A percentile compares a stretch with the other conserved stretches of the same genome.
These are phyloP conservation scores for Ormyrus rosae DNA, from an alignment of 2,888 invertebrate genomes.

Conservation along the genomic window DNA sequence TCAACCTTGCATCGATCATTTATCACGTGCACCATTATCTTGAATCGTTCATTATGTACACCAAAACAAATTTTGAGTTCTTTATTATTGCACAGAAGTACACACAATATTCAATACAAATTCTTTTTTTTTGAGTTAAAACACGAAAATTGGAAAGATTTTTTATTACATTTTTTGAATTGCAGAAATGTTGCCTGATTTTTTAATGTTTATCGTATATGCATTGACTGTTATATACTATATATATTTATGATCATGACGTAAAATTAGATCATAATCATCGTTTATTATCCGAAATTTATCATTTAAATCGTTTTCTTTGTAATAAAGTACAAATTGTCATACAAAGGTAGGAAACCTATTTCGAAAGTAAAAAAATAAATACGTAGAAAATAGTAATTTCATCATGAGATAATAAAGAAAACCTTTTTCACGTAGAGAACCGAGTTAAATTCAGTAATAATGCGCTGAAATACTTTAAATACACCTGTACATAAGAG, in stretches of 20 bases:
- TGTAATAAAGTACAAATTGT: too few species aligned
- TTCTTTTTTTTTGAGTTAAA: slow-evolving; percentile 7
- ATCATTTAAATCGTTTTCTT: too few species aligned
- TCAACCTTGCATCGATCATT: slow-evolving; percentile 55
- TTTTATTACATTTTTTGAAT: slow-evolving; percentile 25
- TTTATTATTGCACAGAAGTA: slow-evolving; percentile 50
- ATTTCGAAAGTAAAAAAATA: slow-evolving; percentile 9
- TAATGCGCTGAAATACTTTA: slow-evolving; percentile 10
- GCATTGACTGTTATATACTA: too few species aligned
- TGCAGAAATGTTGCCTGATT: slow-evolving; percentile 41
- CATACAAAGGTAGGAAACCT: neutral
- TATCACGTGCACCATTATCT: slow-evolving; percentile 55
- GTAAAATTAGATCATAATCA: neutral
- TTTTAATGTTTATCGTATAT: slow-evolving; percentile 28
- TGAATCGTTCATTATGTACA: slow-evolving; percentile 44
- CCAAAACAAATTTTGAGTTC: slow-evolving; percentile 40
- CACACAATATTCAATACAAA: slow-evolving; percentile 48
- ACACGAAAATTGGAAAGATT: slow-evolving; percentile 6
- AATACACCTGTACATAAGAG: slow-evolving; percentile 14
- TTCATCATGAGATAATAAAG: slow-evolving; percentile 16
- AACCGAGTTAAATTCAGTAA: slow-evolving; percentile 8
- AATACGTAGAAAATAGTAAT: neutral
- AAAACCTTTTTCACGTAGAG: neutral
- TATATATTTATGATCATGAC: too few species aligned
- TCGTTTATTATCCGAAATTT: too few species aligned